Evolutionary conservation across 2,888 invertebrate species (phyloP), one percentile per base, ranked within the genome.

Genomic region (Danaus chrysippus): DNA sequence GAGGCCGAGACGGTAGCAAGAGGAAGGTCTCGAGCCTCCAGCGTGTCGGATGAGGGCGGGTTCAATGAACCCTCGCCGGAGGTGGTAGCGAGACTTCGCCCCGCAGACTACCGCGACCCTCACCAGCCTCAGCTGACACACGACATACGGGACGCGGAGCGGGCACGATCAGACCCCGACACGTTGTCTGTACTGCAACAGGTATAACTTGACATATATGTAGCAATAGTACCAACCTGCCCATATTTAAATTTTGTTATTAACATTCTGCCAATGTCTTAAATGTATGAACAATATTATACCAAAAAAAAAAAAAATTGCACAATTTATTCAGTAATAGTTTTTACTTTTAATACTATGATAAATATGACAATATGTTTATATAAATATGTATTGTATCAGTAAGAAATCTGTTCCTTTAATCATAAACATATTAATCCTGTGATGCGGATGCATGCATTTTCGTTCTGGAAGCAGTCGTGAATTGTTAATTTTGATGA

Each of bases 51-150:
- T 81, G 94, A 94, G 77, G 94, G 94, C 59, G 94, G 94, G 57
- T 94, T 94, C 86, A 94, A 94, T 83, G 94, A 94, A 82, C 94
- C 94, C 23, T 93, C 93, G 66, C 94, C 94, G 13, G 94, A 94
- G 81, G 93, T 94, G 73, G 93, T 94, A 82, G 94, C 94, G 66
- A 89, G 93, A 62, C 78, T 93, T 70, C 82, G 84, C 69, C 90
- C 90, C 42, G 88, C 88, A 5, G 89, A 88, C 61, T 87, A 86
- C 77, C 82, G 89, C 68, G 87, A 86, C 61, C 84, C 83, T 54
- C 78, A 77, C 49, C 23, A 34, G 23, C 69, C 71, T 59, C 78
- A 81, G 58, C 83, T 86, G 73, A 84, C 86, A 52, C 70, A 66
- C 42, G 88, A 87, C 70, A 81, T 81, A 43, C 76, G 86, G 6